Conservation (phyloP, 2,888 invertebrate genomes). For the Tolmerus cingulatus region DNA sequence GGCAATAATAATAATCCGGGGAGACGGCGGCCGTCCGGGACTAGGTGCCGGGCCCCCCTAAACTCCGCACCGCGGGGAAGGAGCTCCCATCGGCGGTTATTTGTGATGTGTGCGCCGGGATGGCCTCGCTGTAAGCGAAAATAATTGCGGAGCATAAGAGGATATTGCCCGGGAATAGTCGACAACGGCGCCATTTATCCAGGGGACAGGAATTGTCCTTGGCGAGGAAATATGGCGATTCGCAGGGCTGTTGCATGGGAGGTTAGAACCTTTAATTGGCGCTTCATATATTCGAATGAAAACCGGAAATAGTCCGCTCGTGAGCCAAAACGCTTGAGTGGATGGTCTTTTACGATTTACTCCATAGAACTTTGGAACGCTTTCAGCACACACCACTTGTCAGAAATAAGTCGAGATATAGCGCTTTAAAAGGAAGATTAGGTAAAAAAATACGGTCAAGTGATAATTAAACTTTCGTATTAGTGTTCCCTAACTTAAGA, state of each 20-base stretch:
- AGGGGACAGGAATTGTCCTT: background rate
- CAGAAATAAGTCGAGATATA: background rate
- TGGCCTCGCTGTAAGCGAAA: background rate
- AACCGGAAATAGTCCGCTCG: background rate
- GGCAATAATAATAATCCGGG: constrained; percentile 13
- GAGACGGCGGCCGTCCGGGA: background rate
- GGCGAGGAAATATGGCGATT: background rate
- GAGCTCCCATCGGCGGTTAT: background rate
- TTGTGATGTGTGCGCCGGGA: constrained; percentile 2
- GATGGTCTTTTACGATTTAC: background rate
- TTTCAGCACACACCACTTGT: background rate
- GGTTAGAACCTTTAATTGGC: background rate
- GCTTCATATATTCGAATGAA: background rate
- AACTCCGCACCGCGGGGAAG: background rate
- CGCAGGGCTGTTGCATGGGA: background rate
- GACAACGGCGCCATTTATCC: background rate
- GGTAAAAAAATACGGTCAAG: too few relatives aligned
- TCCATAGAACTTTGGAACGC: background rate
- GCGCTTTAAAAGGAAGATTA: too few relatives aligned
- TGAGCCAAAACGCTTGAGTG: background rate
- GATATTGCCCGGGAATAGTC: background rate
- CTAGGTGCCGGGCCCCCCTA: background rate
- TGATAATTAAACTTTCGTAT: too few relatives aligned
- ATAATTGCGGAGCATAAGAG: constrained; percentile 1
- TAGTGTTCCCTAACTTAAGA: too few relatives aligned